Conservation (phyloP, 1,140 invertebrate species). For the Drosophila nikananu region DNA sequence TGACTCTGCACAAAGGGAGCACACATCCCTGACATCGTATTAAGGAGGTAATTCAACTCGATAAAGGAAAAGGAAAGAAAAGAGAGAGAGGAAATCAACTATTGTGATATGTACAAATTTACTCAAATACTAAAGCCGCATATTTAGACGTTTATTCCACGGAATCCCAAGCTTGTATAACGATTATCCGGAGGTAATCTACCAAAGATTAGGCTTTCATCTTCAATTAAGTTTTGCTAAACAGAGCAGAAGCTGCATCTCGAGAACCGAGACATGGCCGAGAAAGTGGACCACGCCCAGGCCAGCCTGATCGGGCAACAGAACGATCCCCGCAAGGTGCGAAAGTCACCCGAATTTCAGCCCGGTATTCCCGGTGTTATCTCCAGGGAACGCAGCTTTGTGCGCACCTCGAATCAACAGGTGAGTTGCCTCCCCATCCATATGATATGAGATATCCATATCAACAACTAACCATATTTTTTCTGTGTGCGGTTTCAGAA, state of each 20-base stretch:
- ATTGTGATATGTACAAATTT: slow-evolving; percentile 83
- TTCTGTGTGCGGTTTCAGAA: slow-evolving; percentile 58
- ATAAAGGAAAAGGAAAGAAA: slow-evolving; percentile 11
- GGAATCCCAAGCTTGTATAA: slow-evolving; percentile 34
- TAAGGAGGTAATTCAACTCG: slow-evolving; percentile 56
- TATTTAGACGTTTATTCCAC: slow-evolving; percentile 62
- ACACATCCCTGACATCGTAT: slow-evolving; percentile 63
- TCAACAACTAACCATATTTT: slow-evolving; percentile 25
- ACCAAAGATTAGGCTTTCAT: slow-evolving; percentile 75
- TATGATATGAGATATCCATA: slow-evolving; percentile 10
- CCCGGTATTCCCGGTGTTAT: slow-evolving; percentile 86
- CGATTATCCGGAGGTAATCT: slow-evolving; percentile 41
- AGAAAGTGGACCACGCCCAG: slow-evolving; percentile 77
- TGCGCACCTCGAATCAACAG: slow-evolving; percentile 87
- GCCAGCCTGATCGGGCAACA: slow-evolving; percentile 66
- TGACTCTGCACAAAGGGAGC: slow-evolving; percentile 47
- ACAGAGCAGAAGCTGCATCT: slow-evolving; percentile 40
- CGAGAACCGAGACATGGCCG: slow-evolving; percentile 59
- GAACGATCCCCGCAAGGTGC: slow-evolving; percentile 74
- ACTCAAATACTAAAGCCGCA: slow-evolving; percentile 77
- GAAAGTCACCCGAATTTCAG: slow-evolving; percentile 82
- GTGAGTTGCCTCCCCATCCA: slow-evolving; percentile 29
- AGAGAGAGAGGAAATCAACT: slow-evolving; percentile 48
- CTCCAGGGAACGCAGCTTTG: slow-evolving; percentile 88
- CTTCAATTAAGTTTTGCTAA: slow-evolving; percentile 54